Base-by-base conservation (phyloP, 2,113 vertebrate genomes). In the Cettia cetti region DNA sequence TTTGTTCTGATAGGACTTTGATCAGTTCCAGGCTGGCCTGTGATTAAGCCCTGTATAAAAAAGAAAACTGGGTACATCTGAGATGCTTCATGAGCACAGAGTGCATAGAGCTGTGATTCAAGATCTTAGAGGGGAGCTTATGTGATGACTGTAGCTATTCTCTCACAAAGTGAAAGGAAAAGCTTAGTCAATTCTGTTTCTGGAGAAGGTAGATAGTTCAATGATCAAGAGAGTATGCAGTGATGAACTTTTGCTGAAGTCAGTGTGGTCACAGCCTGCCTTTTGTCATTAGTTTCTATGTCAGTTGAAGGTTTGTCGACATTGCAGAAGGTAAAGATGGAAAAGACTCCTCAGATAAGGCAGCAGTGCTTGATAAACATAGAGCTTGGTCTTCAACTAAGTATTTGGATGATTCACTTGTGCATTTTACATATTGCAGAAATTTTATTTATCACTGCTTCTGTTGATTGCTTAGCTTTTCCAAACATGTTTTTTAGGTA, bases 401-500 rank as follows among this genome's bases (percentile, higher is more conserved):
- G 15, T 45, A 63, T 79, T 60, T 64, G 40, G 31, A 54, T 65
- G 15, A 79, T 78, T 82, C 44, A 47, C 13, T 28, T 86, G 30
- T 76, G n/a, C 61, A 44, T 71, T 90, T 89, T 82, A 37, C 6
- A 0, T 37, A 14, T 60, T 91, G 72, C 26, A 44, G 8, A 63
- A 59, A 27, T 47, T 86, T 7, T 71, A 7, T 84, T 52, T 93
- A 33, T 79, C 44, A 16, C 45, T 57, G 42, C 52, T 70, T 50
- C 20, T 77, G 17, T 75, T 49, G 63, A 30, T 59, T 89, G 56
- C 50, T 93, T 28, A 80, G 13, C 37, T 76, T 81, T 95, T 91
- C 33, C 72, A 69, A 86, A 79, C 15, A 2, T 81, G 1, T n/a
- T 72, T 97, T 96, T 21, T 92, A 99, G 99, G 99, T 89, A 99